Conservation (phyloP, 2,113 vertebrate genomes). For the Phoxinus phoxinus region DNA sequence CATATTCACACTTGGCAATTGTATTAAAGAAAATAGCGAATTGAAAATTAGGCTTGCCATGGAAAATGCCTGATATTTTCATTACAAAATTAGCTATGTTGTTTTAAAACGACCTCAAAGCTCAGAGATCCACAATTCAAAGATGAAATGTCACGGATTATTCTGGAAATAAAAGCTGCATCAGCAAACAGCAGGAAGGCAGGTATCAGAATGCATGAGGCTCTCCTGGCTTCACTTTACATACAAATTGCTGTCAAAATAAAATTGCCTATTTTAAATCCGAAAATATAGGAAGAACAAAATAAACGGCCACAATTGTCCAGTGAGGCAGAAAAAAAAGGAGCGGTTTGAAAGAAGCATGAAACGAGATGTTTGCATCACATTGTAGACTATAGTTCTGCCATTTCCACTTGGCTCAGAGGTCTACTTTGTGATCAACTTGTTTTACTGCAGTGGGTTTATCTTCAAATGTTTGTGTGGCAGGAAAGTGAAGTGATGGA, state of each 20-base stretch:
- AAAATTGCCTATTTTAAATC: slow-evolving; percentile 77
- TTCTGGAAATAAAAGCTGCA: slow-evolving; percentile 66
- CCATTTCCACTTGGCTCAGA: slow-evolving; percentile 16
- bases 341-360: slow-evolving; percentile 55
- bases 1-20: slow-evolving; percentile 51
- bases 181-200: slow-evolving; percentile 72
- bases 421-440: not conserved
- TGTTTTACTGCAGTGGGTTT: not conserved
- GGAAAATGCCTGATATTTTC: slow-evolving; percentile 50
- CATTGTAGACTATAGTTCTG: slow-evolving; percentile 56
- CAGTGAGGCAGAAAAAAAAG: slow-evolving; percentile 62
- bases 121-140: slow-evolving; percentile 60
- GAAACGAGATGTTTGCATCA: slow-evolving; percentile 72
- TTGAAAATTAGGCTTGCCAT: slow-evolving; percentile 57
- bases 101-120: not conserved
- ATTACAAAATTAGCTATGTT: slow-evolving; percentile 45
- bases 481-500: too few species aligned
- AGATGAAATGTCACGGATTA: slow-evolving; percentile 66
- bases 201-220: slow-evolving; percentile 61
- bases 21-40: slow-evolving; percentile 49
- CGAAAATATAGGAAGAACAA: slow-evolving; percentile 60
- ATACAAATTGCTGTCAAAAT: slow-evolving; percentile 82
- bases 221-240: slow-evolving; percentile 67
- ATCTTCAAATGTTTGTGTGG: not conserved
- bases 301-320: slow-evolving; percentile 65